phyloP scores from a whole-genome alignment of 1,140 invertebrate genomes.

The Papilio glaucus region DNA sequence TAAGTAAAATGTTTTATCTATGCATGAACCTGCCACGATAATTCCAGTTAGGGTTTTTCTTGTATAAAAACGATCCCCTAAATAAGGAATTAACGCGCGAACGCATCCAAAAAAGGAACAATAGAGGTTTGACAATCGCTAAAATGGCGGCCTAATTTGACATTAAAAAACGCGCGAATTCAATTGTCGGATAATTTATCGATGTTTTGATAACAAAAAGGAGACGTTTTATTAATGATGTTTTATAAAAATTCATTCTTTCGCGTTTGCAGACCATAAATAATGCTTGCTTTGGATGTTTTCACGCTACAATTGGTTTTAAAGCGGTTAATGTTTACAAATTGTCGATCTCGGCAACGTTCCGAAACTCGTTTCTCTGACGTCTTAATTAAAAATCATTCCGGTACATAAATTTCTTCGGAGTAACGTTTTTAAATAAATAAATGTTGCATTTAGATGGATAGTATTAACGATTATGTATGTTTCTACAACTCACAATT shows the following conservation, averaged over 20 bases:
- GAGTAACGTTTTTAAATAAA: constrained; percentile 27
- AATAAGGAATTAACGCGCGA: constrained; percentile 58
- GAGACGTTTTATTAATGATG: constrained; percentile 71
- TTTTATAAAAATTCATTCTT: constrained; percentile 64
- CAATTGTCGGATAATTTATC: constrained; percentile 78
- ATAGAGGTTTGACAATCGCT: constrained; percentile 58
- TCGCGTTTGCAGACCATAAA: constrained; percentile 64
- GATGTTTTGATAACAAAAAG: constrained; percentile 69
- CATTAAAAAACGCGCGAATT: constrained; percentile 77
- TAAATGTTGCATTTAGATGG: constrained; percentile 28
- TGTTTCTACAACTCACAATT: background rate
- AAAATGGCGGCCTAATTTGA: constrained; percentile 77
- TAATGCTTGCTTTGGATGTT: constrained; percentile 59
- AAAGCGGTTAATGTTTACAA: constrained; percentile 69
- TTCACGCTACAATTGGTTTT: constrained; percentile 69
- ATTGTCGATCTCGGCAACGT: constrained; percentile 44
- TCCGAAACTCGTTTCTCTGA: constrained; percentile 47
- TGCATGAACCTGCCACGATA: background rate
- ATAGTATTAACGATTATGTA: background rate
- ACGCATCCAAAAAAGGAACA: constrained; percentile 67
- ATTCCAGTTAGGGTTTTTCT: background rate
- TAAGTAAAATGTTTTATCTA: no score
- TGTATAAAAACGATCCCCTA: constrained; percentile 5
- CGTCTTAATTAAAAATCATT: constrained; percentile 57
- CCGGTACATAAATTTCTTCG: constrained; percentile 53